These are phyloP conservation scores for Nesospiza acunhae DNA, from an alignment of 2,113 vertebrate species.

Conservation along the genomic window DNA sequence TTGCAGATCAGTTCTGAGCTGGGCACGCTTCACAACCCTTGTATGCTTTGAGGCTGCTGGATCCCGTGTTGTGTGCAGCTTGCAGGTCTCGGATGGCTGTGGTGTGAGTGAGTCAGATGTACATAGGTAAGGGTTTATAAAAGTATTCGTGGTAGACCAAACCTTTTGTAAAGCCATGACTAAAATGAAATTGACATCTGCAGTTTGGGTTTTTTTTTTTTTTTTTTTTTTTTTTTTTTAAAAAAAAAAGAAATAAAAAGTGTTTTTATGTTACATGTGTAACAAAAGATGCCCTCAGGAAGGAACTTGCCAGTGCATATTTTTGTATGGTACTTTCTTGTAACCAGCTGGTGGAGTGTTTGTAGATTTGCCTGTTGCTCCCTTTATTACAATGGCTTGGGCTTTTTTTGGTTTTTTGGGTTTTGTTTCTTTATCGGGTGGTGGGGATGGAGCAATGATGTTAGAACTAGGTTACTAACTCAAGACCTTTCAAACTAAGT, in stretches of 20 bases:
- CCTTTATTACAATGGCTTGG: slow-evolving; percentile 41
- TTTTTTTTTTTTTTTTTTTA: no score
- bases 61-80: background rate
- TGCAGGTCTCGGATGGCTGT: background rate
- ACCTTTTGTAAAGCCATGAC: slow-evolving; percentile 30
- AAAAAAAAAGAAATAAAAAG: slow-evolving; percentile 47
- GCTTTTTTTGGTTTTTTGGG: background rate
- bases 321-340: slow-evolving; percentile 66
- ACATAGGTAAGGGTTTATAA: slow-evolving; percentile 3
- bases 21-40: background rate
- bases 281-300: slow-evolving; percentile 58
- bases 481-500: slow-evolving; percentile 43
- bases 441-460: background rate
- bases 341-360: slow-evolving; percentile 51
- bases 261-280: slow-evolving; percentile 25
- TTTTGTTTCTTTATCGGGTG: background rate
- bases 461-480: slow-evolving; percentile 44
- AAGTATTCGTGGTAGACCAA: slow-evolving; percentile 24
- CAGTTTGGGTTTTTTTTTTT: slow-evolving; percentile 13
- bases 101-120: background rate
- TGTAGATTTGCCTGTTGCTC: slow-evolving; percentile 43
- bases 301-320: slow-evolving; percentile 55
- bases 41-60: background rate
- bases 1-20: background rate
- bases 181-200: slow-evolving; percentile 15